These are phyloP conservation scores for Centropristis striata DNA, from an alignment of 2,113 vertebrate species.

Conservation along the genomic window DNA sequence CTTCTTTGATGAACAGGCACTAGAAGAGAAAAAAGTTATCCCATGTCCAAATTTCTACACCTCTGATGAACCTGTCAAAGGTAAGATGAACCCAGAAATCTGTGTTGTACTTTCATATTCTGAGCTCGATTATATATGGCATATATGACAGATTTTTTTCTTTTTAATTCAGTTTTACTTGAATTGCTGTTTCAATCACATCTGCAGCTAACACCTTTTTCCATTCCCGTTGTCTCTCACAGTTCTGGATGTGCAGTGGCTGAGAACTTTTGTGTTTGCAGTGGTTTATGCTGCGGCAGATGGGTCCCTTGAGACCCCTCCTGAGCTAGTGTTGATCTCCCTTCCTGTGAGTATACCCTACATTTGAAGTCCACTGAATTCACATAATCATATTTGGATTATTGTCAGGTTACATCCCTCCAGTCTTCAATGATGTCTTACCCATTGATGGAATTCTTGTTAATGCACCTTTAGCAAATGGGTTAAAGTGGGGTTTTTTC, in stretches of 20 bases:
- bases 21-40: slow-evolving; percentile 96
- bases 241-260: slow-evolving; percentile 97
- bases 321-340: slow-evolving; percentile 93
- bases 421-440: neutral
- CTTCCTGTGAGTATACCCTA: slow-evolving; percentile 88
- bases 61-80: slow-evolving; percentile 93
- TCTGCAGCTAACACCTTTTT: neutral
- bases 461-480: neutral
- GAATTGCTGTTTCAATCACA: neutral
- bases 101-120: neutral
- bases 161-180: neutral
- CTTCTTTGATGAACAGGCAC: slow-evolving; percentile 82
- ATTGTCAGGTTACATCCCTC: slow-evolving; percentile 2
- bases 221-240: slow-evolving; percentile 22
- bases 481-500: neutral
- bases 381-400: slow-evolving; percentile 6
- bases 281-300: slow-evolving; percentile 94
- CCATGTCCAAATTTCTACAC: slow-evolving; percentile 94
- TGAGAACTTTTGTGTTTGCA: slow-evolving; percentile 93
- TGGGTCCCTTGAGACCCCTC: slow-evolving; percentile 91
- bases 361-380: neutral
- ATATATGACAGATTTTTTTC: neutral
- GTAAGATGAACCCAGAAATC: slow-evolving; percentile 71
- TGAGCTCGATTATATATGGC: neutral
- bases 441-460: neutral